These are phyloP conservation scores for Ennomos quercinarius DNA, from an alignment of 2,888 invertebrate species.

Conservation along the genomic window DNA sequence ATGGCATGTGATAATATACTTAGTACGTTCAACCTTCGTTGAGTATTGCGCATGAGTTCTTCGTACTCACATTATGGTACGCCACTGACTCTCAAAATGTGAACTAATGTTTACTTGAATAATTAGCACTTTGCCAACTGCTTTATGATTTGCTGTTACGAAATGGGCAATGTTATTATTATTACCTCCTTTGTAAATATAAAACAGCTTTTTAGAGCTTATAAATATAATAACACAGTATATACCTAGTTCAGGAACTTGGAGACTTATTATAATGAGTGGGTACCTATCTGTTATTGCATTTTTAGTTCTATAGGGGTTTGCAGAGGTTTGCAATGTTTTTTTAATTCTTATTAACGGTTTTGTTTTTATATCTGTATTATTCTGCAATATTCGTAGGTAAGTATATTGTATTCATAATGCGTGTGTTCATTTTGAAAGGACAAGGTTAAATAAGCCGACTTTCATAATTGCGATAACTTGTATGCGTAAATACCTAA, in stretches of 20 bases:
- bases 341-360: no score
- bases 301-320: no score
- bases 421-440: slow-evolving; percentile 18
- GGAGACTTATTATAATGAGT: no score
- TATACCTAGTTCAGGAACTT: no score
- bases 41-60: slow-evolving; percentile 22
- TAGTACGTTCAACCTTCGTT: slow-evolving; percentile 21
- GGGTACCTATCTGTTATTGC: no score
- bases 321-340: no score
- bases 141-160: slow-evolving; percentile 8
- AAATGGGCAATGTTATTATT: slow-evolving; percentile 1
- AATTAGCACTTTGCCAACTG: slow-evolving; percentile 22
- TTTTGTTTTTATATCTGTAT: no score
- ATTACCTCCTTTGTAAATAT: no score
- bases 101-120: slow-evolving; percentile 32
- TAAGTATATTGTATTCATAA: neutral
- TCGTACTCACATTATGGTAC: slow-evolving; percentile 3
- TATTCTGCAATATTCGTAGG: no score
- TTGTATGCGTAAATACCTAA: neutral
- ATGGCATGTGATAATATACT: slow-evolving; percentile 29
- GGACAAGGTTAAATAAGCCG: slow-evolving; percentile 25
- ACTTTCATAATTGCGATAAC: slow-evolving; percentile 22
- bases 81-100: slow-evolving; percentile 20
- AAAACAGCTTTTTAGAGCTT: no score
- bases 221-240: no score